Evolutionary conservation across 2,113 vertebrate genomes (phyloP), one percentile per base, ranked within the genome.

Genomic region (Sinocyclocheilus anophthalmus): DNA sequence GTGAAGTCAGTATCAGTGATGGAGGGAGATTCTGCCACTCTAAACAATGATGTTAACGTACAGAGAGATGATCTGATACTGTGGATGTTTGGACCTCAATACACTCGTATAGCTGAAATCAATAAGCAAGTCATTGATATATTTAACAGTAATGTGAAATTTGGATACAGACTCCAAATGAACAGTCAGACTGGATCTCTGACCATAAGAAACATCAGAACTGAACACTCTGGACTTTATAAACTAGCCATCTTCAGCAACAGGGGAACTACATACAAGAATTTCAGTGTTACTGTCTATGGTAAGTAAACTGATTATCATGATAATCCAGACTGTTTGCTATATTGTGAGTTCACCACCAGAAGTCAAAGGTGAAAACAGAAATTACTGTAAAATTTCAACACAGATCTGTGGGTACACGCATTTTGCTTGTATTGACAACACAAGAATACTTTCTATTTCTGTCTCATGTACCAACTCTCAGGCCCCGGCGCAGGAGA

Each of bases 201-300:
- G 63, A 83, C 24, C 63, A 83, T 83, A 63, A 83, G n/a, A 70
- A 67, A 83, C 81, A 83, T 83, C 81, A 70, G 1, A 53, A 8
- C 45, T 30, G 45, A 26, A 69, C 8, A 70, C 16, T 0, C 81
- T 69, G 81, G 65, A 53, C 42, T 70, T 70, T 83, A 83, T 83
- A 83, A 53, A 83, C 10, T 83, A 70, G 0, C 0, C 0, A 70
- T 83, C 42, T 0, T 14, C 24, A 70, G 2, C 2, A n/a, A 0
- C 4, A 37, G 1, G 45, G 59, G 11, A 81, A 30, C 24, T 37
- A 4, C 16, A 50, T 4, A 70, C 63, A 55, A 70, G 26, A 70
- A 1, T 48, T 83, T 83, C 42, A 70, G 0, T 18, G 79, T 81
- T 24, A 20, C 16, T 48, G 59, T 81, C 22, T 79, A 59, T n/a